phyloP scores from a whole-genome alignment of 37 sponge, comb jelly and placozoan species.

The Spongilla lacustris region DNA sequence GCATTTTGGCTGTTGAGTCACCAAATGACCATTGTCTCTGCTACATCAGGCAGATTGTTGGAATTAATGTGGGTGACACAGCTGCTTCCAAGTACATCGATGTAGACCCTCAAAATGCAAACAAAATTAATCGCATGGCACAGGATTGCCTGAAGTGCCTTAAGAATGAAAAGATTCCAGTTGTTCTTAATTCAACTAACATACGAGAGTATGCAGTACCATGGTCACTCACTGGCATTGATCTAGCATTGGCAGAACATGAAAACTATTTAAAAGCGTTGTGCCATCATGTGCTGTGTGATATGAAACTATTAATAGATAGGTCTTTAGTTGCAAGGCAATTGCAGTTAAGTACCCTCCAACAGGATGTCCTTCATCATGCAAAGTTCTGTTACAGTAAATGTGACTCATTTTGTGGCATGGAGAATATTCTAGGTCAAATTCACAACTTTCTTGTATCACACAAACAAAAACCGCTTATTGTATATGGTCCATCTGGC shows the following conservation, averaged over 20 bases:
- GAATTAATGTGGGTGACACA: slow-evolving; percentile 31
- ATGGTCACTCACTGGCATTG: slow-evolving; percentile 62
- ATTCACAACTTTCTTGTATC: slow-evolving; percentile 25
- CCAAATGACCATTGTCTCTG: slow-evolving; percentile 73
- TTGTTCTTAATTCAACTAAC: slow-evolving; percentile 7
- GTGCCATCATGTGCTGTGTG: slow-evolving; percentile 37
- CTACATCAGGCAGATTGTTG: slow-evolving; percentile 35
- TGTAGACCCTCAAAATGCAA: slow-evolving; percentile 4
- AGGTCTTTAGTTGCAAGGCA: slow-evolving; percentile 4
- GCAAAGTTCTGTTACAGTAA: slow-evolving; percentile 42
- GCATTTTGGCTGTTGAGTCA: slow-evolving; percentile 38
- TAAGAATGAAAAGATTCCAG: slow-evolving; percentile 54
- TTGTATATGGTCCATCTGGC: slow-evolving; percentile 75
- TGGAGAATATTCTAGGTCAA: slow-evolving; percentile 8
- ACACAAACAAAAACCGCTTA: slow-evolving; percentile 25
- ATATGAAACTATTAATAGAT: slow-evolving; percentile 41
- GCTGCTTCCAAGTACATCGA: slow-evolving; percentile 43
- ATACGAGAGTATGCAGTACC: slow-evolving; percentile 34
- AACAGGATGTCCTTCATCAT: slow-evolving; percentile 65
- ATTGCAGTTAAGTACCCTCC: neutral
- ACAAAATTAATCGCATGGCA: slow-evolving; percentile 35
- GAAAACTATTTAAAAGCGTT: slow-evolving; percentile 35
- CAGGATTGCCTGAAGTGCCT: slow-evolving; percentile 42
- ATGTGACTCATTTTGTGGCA: slow-evolving; percentile 67
- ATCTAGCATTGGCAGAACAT: slow-evolving; percentile 43